A percentile compares a stretch with the other conserved stretches of the same genome.
Evolutionary conservation across 1,140 invertebrate species (phyloP).

Genomic region (Metaphire vulgaris): DNA sequence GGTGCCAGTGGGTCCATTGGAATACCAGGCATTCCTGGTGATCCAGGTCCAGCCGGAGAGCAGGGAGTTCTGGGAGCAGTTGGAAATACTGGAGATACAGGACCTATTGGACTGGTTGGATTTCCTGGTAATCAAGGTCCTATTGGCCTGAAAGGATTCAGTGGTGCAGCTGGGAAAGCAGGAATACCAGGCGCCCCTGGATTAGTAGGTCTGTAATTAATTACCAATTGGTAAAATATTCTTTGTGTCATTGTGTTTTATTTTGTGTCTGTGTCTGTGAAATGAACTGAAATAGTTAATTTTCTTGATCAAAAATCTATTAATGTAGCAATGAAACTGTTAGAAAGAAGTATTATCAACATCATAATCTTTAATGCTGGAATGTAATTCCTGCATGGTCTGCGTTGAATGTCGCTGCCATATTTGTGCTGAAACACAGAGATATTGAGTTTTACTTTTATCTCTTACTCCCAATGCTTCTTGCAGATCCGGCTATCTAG

Average conservation of each 20-base stretch:
- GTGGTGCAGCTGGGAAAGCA: neutral
- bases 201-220: neutral
- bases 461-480: too few species aligned
- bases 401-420: too few species aligned
- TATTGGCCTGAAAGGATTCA: neutral
- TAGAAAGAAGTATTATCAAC: neutral
- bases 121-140: neutral
- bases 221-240: neutral
- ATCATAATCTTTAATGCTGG: neutral
- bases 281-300: neutral
- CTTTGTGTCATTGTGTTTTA: neutral
- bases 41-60: slow-evolving; percentile 1
- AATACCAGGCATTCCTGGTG: neutral
- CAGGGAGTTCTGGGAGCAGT: neutral
- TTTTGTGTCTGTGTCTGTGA: neutral
- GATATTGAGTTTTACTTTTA: too few species aligned
- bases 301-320: neutral
- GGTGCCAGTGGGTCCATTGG: neutral
- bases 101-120: slow-evolving; percentile 3
- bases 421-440: too few species aligned
- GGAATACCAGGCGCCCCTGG: slow-evolving; percentile 1
- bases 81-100: neutral
- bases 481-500: too few species aligned
- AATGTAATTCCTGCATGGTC: too few species aligned
- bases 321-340: neutral